phyloP scores from a whole-genome alignment of 2,888 invertebrate species.

The Schrankia costaestrigalis region DNA sequence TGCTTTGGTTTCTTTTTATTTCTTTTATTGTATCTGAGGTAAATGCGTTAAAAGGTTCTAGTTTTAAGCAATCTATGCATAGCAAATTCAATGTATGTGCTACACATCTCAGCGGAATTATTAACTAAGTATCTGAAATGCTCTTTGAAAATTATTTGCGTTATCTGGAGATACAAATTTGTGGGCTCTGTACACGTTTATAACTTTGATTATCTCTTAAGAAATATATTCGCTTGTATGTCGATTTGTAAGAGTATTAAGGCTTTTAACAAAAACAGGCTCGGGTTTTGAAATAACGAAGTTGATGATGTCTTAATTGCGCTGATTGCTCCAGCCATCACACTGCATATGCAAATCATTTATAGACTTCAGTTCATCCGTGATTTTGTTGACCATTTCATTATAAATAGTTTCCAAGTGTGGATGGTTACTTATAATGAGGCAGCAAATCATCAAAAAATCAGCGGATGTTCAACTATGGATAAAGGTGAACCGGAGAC shows the following conservation, averaged over 20 bases:
- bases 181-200: constrained; percentile 5
- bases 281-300: constrained; percentile 15
- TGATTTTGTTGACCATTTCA: constrained; percentile 11
- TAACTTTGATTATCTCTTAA: constrained; percentile 9
- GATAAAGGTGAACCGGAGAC: constrained; percentile 9
- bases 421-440: constrained; percentile 8
- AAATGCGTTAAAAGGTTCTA: constrained; percentile 1
- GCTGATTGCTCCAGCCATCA: constrained; percentile 13
- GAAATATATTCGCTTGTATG: constrained; percentile 11
- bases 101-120: constrained; percentile 12
- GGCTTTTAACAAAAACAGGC: constrained; percentile 12
- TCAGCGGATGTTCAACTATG: constrained; percentile 14
- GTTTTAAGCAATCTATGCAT: constrained; percentile 11
- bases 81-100: constrained; percentile 18
- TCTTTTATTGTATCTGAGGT: constrained; percentile 10
- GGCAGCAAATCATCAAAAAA: constrained; percentile 11
- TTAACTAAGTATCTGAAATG: constrained; percentile 17
- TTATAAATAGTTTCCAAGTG: constrained; percentile 10
- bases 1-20: constrained; percentile 12
- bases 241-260: constrained; percentile 10
- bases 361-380: constrained; percentile 8
- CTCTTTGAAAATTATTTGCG: constrained; percentile 17
- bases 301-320: constrained; percentile 13
- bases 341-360: constrained; percentile 9
- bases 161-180: constrained; percentile 17